These are phyloP conservation scores for Koerneria pararmatus DNA, from an alignment of 2,888 invertebrate species.

Conservation along the genomic window DNA sequence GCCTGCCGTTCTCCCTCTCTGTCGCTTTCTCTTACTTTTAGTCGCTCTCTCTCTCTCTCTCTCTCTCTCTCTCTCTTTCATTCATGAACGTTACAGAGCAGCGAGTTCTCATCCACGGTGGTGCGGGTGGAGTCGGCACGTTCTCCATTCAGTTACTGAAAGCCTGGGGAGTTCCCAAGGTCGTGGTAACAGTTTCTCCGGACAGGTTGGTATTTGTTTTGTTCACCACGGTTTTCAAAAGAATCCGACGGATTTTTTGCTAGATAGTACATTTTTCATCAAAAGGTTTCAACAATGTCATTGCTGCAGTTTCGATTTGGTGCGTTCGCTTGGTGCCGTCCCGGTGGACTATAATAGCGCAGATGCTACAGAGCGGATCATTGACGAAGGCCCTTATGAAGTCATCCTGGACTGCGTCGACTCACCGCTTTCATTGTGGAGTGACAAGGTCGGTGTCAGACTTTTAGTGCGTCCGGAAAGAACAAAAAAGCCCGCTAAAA, in stretches of 20 bases:
- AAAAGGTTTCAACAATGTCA: no score
- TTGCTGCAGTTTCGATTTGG: conserved; percentile 55
- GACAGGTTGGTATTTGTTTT: conserved; percentile 66
- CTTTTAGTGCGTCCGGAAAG: no score
- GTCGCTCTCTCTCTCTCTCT: no score
- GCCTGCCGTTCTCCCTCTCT: no score
- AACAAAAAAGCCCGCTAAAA: no score
- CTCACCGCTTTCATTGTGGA: conserved; percentile 60
- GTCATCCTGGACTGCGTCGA: conserved; percentile 77
- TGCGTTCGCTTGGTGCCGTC: conserved; percentile 70
- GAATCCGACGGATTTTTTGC: background rate
- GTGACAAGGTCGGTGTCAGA: conserved; percentile 35
- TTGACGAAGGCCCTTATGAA: conserved; percentile 73
- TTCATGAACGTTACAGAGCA: conserved; percentile 22
- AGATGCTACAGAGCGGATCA: conserved; percentile 68
- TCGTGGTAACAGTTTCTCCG: conserved; percentile 73
- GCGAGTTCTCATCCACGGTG: conserved; percentile 74
- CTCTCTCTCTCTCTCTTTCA: background rate
- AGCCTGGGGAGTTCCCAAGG: conserved; percentile 71
- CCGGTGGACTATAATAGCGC: conserved; percentile 75
- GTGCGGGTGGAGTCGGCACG: conserved; percentile 85
- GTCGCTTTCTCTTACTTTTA: no score
- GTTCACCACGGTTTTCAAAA: background rate
- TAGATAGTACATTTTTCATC: background rate
- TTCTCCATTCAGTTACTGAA: conserved; percentile 76